phyloP scores from a whole-genome alignment of 1,140 invertebrate genomes.

The Drosophila willistoni region DNA sequence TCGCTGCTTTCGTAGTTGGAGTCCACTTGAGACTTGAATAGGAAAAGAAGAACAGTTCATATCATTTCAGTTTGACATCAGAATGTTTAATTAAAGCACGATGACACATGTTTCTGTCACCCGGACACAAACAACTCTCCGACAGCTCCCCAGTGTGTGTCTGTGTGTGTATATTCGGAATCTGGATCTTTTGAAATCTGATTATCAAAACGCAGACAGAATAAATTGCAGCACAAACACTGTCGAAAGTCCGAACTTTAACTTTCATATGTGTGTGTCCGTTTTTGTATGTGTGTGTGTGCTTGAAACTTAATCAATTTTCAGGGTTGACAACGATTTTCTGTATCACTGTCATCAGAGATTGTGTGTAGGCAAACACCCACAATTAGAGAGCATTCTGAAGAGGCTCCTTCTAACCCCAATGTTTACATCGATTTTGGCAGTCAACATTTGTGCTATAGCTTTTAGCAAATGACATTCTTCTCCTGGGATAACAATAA shows the following conservation, averaged over 20 bases:
- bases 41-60: slow-evolving; percentile 2
- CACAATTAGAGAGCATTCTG: slow-evolving; percentile 11
- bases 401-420: not conserved
- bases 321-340: not conserved
- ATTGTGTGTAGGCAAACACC: not conserved
- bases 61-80: slow-evolving; percentile 12
- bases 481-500: slow-evolving; percentile 6
- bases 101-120: slow-evolving; percentile 30
- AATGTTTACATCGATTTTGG: slow-evolving; percentile 2
- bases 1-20: not conserved
- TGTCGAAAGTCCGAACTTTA: not conserved
- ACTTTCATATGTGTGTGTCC: not conserved
- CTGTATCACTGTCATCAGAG: slow-evolving; percentile 8
- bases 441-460: not conserved
- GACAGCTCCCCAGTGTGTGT: not conserved
- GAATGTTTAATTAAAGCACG: slow-evolving; percentile 32
- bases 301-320: slow-evolving; percentile 12
- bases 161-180: not conserved
- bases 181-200: slow-evolving; percentile 14
- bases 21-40: slow-evolving; percentile 15
- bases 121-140: slow-evolving; percentile 15
- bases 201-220: slow-evolving; percentile 18
- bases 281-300: not conserved
- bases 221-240: not conserved
- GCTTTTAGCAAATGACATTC: slow-evolving; percentile 18